Conservation (phyloP, 2,888 invertebrate species). For the Cerceris ruficornis region DNA sequence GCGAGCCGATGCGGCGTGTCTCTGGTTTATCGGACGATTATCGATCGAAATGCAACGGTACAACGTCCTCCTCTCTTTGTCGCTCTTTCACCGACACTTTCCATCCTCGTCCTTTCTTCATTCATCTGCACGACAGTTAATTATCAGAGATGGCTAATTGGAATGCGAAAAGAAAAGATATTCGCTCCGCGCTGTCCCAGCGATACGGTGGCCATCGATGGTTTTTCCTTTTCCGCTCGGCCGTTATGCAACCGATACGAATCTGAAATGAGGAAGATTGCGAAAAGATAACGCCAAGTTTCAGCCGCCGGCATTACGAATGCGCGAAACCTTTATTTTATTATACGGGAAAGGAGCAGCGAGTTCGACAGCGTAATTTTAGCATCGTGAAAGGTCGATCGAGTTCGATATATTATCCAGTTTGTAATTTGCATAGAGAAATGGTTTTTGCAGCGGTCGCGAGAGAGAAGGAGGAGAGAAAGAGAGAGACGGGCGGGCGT, state of each 20-base stretch:
- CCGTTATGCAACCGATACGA: background rate
- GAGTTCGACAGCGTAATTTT: slow-evolving; percentile 9
- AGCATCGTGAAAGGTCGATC: slow-evolving; percentile 11
- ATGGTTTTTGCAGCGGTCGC: slow-evolving; percentile 34
- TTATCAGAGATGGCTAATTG: slow-evolving; percentile 28
- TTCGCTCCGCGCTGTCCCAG: background rate
- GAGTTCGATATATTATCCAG: background rate
- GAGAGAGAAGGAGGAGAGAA: slow-evolving; percentile 5
- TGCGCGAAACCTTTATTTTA: background rate
- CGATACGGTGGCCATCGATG: background rate
- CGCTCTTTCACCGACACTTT: too few species aligned
- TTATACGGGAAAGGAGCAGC: background rate
- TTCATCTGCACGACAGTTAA: slow-evolving; percentile 19
- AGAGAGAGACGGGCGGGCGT: slow-evolving; percentile 1
- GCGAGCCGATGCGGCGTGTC: slow-evolving; percentile 26
- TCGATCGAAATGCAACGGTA: slow-evolving; percentile 32
- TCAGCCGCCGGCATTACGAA: background rate
- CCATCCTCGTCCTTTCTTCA: too few species aligned
- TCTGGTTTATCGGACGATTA: slow-evolving; percentile 15
- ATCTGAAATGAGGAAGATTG: background rate
- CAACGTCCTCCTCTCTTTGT: slow-evolving; percentile 3
- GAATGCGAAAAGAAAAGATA: slow-evolving; percentile 11
- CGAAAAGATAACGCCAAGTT: background rate
- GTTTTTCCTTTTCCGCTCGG: background rate
- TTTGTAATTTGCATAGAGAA: slow-evolving; percentile 43